Conservation (phyloP, 2,797 vertebrate species). For the Darevskia nairensis region DNA sequence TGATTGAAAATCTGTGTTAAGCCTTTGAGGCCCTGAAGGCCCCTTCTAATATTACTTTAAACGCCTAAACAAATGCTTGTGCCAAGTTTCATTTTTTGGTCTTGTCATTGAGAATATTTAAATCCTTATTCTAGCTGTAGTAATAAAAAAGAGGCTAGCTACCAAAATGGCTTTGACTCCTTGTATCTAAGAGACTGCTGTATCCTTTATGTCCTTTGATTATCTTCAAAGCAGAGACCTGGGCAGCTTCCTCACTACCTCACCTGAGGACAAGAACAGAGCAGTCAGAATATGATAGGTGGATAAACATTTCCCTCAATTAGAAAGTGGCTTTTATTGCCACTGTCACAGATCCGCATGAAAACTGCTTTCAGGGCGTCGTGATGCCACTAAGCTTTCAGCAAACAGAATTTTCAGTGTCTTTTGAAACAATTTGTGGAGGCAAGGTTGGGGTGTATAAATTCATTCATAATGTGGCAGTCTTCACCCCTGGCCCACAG, state of each 20-base stretch:
- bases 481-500: background rate
- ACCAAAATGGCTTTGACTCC: background rate
- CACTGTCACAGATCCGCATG: background rate
- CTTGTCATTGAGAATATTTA: background rate
- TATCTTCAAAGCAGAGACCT: background rate
- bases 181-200: background rate
- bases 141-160: background rate
- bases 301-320: background rate
- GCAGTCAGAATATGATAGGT: background rate
- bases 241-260: background rate
- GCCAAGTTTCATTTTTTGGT: background rate
- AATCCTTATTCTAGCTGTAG: background rate
- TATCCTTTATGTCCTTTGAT: background rate
- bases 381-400: background rate
- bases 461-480: background rate
- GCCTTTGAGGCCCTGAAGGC: background rate
- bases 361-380: background rate
- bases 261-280: background rate
- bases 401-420: background rate
- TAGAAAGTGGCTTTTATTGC: background rate
- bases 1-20: conserved; percentile 6
- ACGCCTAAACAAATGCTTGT: conserved; percentile 2
- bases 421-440: background rate
- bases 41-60: conserved; percentile 16
- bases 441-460: background rate